These are phyloP conservation scores for Varroa destructor DNA, from an alignment of 1,140 invertebrate genomes.

Conservation along the genomic window DNA sequence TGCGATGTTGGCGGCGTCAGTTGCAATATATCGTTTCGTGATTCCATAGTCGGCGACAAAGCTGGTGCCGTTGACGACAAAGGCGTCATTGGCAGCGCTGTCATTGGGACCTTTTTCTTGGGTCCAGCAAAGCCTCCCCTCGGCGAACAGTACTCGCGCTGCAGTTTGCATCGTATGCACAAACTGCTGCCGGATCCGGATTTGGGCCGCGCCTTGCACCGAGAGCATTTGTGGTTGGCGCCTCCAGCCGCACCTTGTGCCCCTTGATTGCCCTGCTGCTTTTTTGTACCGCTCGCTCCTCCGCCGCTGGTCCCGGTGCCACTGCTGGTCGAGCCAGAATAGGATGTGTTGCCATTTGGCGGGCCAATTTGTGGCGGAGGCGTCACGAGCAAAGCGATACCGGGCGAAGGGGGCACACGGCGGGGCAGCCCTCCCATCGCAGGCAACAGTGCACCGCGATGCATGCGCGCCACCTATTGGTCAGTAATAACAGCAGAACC, in stretches of 20 bases:
- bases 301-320: neutral
- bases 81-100: conserved; percentile 3
- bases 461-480: conserved; percentile 16
- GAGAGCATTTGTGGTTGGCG: conserved; percentile 12
- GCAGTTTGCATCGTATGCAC: conserved; percentile 24
- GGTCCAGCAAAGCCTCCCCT: conserved; percentile 6
- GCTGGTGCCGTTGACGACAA: neutral
- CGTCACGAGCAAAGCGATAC: conserved; percentile 1
- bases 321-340: no score
- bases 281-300: neutral
- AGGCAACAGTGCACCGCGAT: conserved; percentile 6
- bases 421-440: conserved; percentile 27
- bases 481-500: neutral
- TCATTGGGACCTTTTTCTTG: neutral
- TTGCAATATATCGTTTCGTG: neutral
- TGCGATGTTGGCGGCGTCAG: neutral
- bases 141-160: conserved; percentile 9
- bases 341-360: no score
- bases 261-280: neutral
- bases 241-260: conserved; percentile 3
- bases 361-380: neutral
- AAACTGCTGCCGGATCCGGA: conserved; percentile 23
- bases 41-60: neutral
- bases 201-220: conserved; percentile 17
- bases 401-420: neutral